Percentiles rank a stretch among this genome's conserved stretches.
phyloP scores from a whole-genome alignment of 1,140 invertebrate species.

The Drosophila bocqueti region DNA sequence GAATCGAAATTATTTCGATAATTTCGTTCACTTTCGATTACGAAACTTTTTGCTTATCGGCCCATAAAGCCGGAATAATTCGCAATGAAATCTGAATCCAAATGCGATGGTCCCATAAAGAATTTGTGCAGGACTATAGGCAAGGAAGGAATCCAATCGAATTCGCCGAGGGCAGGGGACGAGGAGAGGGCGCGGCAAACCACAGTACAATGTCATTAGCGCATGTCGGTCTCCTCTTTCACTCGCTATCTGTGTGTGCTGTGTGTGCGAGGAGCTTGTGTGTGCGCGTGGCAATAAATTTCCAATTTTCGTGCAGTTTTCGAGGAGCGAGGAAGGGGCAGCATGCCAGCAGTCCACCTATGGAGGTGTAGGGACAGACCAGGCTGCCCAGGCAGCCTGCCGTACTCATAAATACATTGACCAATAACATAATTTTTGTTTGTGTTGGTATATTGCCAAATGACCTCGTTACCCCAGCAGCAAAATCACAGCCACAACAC shows the following conservation, averaged over 20 bases:
- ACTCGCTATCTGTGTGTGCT: constrained; percentile 10
- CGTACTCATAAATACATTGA: constrained; percentile 78
- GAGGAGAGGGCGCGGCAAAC: constrained; percentile 25
- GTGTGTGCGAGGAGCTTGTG: neutral
- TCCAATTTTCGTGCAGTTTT: constrained; percentile 73
- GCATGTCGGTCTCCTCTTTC: constrained; percentile 35
- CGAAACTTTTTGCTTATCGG: constrained; percentile 2
- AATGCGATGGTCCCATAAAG: constrained; percentile 10
- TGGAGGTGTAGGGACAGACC: neutral
- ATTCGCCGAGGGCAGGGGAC: neutral
- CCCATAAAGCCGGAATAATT: constrained; percentile 8
- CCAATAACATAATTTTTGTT: constrained; percentile 79
- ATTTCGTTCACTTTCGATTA: constrained; percentile 16
- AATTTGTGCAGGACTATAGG: constrained; percentile 1
- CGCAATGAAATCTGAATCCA: constrained; percentile 12
- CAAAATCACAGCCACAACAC: constrained; percentile 63
- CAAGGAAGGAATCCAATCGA: constrained; percentile 18
- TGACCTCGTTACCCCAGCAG: constrained; percentile 64
- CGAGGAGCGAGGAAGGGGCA: constrained; percentile 6
- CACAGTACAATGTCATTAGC: constrained; percentile 68
- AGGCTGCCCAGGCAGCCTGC: constrained; percentile 1
- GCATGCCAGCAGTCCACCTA: constrained; percentile 6
- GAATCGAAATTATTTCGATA: constrained; percentile 12
- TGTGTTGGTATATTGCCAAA: constrained; percentile 59
- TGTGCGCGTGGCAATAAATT: constrained; percentile 64